Conservation (phyloP, 2,888 invertebrate species). For the Euplagia quadripunctaria region DNA sequence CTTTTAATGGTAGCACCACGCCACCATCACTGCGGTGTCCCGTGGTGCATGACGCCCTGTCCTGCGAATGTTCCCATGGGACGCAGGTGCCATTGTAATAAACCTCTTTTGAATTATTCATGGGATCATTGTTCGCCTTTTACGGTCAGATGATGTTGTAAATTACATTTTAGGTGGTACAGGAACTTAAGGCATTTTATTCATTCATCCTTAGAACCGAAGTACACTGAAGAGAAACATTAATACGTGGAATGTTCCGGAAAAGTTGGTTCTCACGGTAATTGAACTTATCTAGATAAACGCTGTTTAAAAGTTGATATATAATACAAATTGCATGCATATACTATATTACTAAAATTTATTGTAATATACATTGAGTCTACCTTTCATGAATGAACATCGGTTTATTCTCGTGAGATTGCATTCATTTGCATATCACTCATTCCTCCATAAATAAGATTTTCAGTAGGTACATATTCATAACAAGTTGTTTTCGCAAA, state of each 20-base stretch:
- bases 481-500: not conserved
- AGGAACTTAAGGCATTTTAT: conserved; percentile 34
- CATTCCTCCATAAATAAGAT: not conserved
- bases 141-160: conserved; percentile 60
- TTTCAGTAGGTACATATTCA: not conserved
- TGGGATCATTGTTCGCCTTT: conserved; percentile 65
- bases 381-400: not conserved
- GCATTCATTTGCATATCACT: not conserved
- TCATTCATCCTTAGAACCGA: conserved; percentile 1
- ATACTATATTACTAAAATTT: not conserved
- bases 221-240: conserved; percentile 10
- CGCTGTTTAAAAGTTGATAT: not conserved
- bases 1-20: conserved; percentile 44
- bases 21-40: conserved; percentile 39
- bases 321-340: too few species aligned
- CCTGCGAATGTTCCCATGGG: conserved; percentile 76
- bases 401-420: not conserved
- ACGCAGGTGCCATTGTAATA: conserved; percentile 72
- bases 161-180: conserved; percentile 50
- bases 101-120: conserved; percentile 70
- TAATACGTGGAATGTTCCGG: conserved; percentile 14
- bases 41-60: conserved; percentile 68
- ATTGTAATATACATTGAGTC: not conserved
- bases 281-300: not conserved
- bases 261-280: conserved; percentile 22